Evolutionary conservation across 2,888 invertebrate genomes (phyloP), one percentile per base, ranked within the genome.

Genomic region (Parnassius apollo): DNA sequence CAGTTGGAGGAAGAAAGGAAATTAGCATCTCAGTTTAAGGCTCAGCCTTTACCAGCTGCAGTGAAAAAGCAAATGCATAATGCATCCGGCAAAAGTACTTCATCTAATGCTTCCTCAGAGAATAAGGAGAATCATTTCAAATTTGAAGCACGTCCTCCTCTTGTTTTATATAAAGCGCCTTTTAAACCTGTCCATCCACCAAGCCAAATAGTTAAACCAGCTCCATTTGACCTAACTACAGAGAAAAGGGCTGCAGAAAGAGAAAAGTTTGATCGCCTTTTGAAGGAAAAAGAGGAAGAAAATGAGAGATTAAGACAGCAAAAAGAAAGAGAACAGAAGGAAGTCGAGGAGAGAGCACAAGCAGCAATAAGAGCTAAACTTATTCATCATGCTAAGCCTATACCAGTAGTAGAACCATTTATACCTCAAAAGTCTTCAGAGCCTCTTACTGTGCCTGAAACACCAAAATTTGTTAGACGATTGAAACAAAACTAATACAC

Each of bases 1-100:
- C 85, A 92, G 64, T 76, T 94, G 22, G 93, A 94, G 65, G 87
- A 91, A 67, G 93, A 94, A 65, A 90, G 93, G 52, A 94, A 93
- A 70, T 93, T 94, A 76, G 90, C 93, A 0, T 84, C 93, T 1
- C 93, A 93, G 68, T 96, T 96, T 73, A 95, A 94, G 80, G 96
- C 96, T 0, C 93, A 94, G 57, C 95, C 95, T 0, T 76, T 94
- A 12, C 96, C 96, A 0, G 78, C 76, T n/a, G 82, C 70, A 70
- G 88, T 82, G 71, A 93, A 72, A 74, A 93, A 81, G 78, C 86
- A 63, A 61, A 93, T 77, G 83, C 85, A 70, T 67, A 85, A 48
- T 83, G 73, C 61, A 59, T 70, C 74, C 2, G 62, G 75, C 0
- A 86, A 85, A 64, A 75, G 77, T 0, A 68, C 75, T 60, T 70